phyloP scores from a whole-genome alignment of 2,113 vertebrate species.

The Leptosomus discolor region DNA sequence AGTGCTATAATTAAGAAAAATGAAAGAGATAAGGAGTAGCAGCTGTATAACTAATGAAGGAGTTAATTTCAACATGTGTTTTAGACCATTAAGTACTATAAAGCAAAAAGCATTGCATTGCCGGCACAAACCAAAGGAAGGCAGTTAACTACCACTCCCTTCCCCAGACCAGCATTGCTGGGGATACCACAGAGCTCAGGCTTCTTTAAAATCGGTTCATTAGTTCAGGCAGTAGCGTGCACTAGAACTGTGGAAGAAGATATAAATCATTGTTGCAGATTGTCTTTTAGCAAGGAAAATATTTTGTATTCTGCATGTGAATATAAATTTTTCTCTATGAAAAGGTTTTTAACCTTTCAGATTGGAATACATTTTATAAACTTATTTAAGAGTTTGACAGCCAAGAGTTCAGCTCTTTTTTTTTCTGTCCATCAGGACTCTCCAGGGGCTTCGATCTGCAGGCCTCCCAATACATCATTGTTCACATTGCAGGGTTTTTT shows the following conservation, averaged over 20 bases:
- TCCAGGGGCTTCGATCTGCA: background rate
- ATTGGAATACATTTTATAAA: background rate
- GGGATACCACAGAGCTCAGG: background rate
- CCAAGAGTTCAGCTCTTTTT: background rate
- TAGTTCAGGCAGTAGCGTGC: background rate
- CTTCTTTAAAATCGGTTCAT: background rate
- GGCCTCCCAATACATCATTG: background rate
- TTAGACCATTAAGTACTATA: background rate
- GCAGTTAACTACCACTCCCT: background rate
- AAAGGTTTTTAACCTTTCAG: background rate
- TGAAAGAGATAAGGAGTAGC: background rate
- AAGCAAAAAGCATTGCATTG: background rate
- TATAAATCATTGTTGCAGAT: background rate
- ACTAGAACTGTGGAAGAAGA: background rate
- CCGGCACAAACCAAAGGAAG: background rate
- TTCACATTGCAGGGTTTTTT: background rate
- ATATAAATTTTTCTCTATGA: background rate
- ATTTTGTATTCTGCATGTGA: background rate
- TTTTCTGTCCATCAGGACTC: background rate
- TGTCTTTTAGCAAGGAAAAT: background rate
- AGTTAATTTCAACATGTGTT: background rate
- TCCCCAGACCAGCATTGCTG: background rate
- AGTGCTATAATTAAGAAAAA: background rate
- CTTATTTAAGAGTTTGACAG: background rate
- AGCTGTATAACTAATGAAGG: background rate